phyloP scores from a whole-genome alignment of 2,888 invertebrate species.

The Drosophila recens region DNA sequence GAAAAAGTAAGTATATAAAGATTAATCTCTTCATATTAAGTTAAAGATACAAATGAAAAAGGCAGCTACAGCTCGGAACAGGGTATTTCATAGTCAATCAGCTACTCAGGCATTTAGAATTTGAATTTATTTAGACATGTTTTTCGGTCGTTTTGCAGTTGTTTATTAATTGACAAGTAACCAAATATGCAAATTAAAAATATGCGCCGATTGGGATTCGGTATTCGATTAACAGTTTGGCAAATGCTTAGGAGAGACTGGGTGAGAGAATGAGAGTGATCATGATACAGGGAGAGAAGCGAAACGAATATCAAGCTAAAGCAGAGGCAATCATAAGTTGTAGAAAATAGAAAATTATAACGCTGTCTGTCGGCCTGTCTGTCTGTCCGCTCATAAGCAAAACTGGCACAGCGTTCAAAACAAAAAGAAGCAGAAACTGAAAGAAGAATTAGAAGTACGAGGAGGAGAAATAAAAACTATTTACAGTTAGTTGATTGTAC shows the following conservation, averaged over 20 bases:
- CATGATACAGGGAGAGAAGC: neutral
- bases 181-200: slow-evolving; percentile 82
- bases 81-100: slow-evolving; percentile 21
- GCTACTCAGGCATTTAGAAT: neutral
- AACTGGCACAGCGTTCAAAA: slow-evolving; percentile 58
- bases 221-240: slow-evolving; percentile 50
- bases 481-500: slow-evolving; percentile 81
- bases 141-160: slow-evolving; percentile 38
- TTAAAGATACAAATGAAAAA: neutral
- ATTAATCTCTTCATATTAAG: neutral
- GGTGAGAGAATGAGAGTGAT: neutral
- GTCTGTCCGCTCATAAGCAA: slow-evolving; percentile 41
- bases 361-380: slow-evolving; percentile 28
- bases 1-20: neutral
- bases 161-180: slow-evolving; percentile 82
- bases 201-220: slow-evolving; percentile 50
- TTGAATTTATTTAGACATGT: slow-evolving; percentile 33
- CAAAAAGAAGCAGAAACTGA: slow-evolving; percentile 42
- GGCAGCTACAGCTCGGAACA: neutral
- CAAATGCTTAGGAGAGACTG: slow-evolving; percentile 16
- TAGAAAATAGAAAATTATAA: slow-evolving; percentile 76
- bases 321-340: slow-evolving; percentile 58
- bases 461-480: slow-evolving; percentile 64
- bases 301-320: slow-evolving; percentile 17
- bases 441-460: slow-evolving; percentile 24